Evolutionary conservation across 2,113 vertebrate genomes (phyloP), one percentile per base, ranked within the genome.

Genomic region (Gopherus flavomarginatus): DNA sequence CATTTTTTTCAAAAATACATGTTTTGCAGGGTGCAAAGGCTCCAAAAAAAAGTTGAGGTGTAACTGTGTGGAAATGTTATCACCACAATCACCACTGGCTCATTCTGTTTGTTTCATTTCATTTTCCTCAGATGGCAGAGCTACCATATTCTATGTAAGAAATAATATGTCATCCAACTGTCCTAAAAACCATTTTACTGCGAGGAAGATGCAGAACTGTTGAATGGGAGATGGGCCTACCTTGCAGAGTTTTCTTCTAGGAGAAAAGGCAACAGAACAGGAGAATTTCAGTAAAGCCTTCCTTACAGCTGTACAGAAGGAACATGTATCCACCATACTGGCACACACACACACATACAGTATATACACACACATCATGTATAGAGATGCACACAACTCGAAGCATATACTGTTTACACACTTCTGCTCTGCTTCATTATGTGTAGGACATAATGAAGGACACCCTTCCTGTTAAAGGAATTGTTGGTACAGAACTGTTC

Each of bases 111-210:
- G 79, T 93, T 94, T 87, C 96, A 94, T 96, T 94, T 82, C 92
- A 94, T 97, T 97, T 97, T 91, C 96, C 95, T 59, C 44, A 93
- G 81, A 89, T 97, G 95, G 31, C 38, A 96, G 94, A 96, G 89
- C 92, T 86, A 92, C 12, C 88, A 92, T 81, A 50, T 87, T 96
- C 59, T 95, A 6, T 96, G 90, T 95, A 87, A 94, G 92, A 96
- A 96, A 90, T 90, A 81, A 95, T 82, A 95, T 53, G 83, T 95
- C 52, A 24, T 87, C 44, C 59, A 95, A 81, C 96, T 94, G 83
- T 97, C 93, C 90, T 96, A 92, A 93, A 96, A 88, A 54, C 49
- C 77, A 89, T 92, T 83, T 96, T 89, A 90, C 83, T 92, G 89
- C 77, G 6, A 17, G 80, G 78, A 91, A 95, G 93, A 81, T 49